Evolutionary conservation across 2,888 invertebrate genomes (phyloP).

Genomic region (Germaria angustata): DNA sequence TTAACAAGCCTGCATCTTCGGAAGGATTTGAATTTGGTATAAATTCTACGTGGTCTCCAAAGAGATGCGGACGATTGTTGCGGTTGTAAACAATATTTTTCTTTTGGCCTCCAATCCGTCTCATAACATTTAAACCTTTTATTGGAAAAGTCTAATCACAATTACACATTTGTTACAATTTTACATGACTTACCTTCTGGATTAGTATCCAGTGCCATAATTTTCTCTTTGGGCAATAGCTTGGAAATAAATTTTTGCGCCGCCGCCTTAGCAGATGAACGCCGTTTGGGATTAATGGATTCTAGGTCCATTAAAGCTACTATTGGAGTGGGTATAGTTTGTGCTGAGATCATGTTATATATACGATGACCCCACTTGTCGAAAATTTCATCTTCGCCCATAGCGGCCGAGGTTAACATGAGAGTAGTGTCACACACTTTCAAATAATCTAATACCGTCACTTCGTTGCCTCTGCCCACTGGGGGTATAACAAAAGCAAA

Average conservation of each 20-base stretch:
- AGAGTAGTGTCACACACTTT: conserved; percentile 93
- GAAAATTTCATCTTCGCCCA: conserved; percentile 84
- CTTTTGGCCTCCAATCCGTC: conserved; percentile 90
- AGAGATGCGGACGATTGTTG: conserved; percentile 90
- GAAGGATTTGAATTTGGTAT: conserved; percentile 80
- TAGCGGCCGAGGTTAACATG: conserved; percentile 86
- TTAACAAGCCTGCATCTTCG: conserved; percentile 83
- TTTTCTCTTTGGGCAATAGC: conserved; percentile 90
- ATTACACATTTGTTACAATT: not conserved
- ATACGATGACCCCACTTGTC: conserved; percentile 90
- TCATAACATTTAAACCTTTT: conserved; percentile 83
- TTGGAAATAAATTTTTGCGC: conserved; percentile 82
- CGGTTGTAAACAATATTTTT: conserved; percentile 87
- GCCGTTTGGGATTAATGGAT: conserved; percentile 86
- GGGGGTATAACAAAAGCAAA: conserved; percentile 90
- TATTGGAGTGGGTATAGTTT: conserved; percentile 89
- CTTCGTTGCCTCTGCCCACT: conserved; percentile 83
- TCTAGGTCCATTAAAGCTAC: conserved; percentile 88
- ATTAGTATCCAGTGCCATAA: conserved; percentile 88
- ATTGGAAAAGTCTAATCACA: not conserved
- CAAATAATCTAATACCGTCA: conserved; percentile 85
- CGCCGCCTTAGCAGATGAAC: conserved; percentile 81
- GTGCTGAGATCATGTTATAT: conserved; percentile 88
- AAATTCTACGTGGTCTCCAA: conserved; percentile 90
- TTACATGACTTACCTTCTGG: conserved; percentile 82